Evolutionary conservation across 2,113 vertebrate species (phyloP).

Genomic region (Prionailurus viverrinus): DNA sequence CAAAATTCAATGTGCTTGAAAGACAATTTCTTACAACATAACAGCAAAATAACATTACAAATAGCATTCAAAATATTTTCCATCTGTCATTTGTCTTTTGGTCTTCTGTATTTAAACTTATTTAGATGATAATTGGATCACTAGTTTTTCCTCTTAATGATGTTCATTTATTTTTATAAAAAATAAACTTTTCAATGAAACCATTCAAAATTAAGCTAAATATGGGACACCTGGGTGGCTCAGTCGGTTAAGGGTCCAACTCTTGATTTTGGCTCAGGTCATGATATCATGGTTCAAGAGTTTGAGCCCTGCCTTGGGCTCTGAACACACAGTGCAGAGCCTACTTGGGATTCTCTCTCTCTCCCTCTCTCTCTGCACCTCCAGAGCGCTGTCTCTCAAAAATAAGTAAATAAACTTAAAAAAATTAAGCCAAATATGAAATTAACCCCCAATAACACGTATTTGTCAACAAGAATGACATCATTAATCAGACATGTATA

Average conservation of each 20-base stretch:
- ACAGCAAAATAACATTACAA: background rate
- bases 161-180: background rate
- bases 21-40: background rate
- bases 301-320: too few species aligned
- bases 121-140: background rate
- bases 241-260: too few species aligned
- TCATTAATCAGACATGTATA: background rate
- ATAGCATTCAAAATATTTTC: background rate
- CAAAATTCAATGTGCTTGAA: conserved; percentile 38
- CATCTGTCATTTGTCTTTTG: background rate
- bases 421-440: background rate
- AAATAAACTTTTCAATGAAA: background rate
- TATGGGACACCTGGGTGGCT: background rate
- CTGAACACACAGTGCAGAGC: too few species aligned
- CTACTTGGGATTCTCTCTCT: too few species aligned
- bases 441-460: background rate
- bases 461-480: background rate
- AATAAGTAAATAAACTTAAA: background rate
- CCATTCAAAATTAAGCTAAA: background rate
- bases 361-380: too few species aligned
- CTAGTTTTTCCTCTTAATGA: background rate
- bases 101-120: background rate
- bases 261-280: too few species aligned
- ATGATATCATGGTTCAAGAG: too few species aligned
- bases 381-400: too few species aligned